Base-by-base conservation (phyloP, 2,113 vertebrate species). In the Mystacornis crossleyi region DNA sequence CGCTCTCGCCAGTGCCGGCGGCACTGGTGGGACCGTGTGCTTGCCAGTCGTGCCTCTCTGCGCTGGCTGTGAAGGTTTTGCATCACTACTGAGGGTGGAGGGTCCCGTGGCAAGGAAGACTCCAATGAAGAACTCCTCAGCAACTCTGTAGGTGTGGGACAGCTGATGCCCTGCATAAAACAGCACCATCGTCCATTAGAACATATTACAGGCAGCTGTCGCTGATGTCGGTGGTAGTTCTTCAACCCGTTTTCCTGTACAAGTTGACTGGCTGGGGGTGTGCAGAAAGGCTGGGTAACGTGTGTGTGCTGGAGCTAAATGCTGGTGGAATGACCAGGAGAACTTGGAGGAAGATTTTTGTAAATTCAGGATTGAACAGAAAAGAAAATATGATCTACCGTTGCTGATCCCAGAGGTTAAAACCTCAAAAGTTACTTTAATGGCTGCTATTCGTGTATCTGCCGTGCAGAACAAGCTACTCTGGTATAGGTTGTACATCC, bases 21-120 rank as follows among this genome's bases (percentile, higher is more conserved):
- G 10, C 65, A 26, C 25, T 5, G 74, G 11, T 10, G 70, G 28
- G 31, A 4, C 53, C 6, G 8, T 0, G 0, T 1, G 21, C 18
- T 26, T 42, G 43, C 61, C 61, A 8, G 13, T 2, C 51, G 12
- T 12, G 38, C 3, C 2, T 31, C 29, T 43, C 60, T 14, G 66
- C 5, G 1, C 74, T 26, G 25, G 2, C 3, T 26, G 3, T 1
- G 38, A 15, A 26, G 61, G 25, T 14, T 54, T 40, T 45, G 36
- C 43, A 6, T 47, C 18, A 0, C 33, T 25, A 0, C 62, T 11
- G 12, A 19, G 79, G 21, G 33, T 0, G 3, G 20, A 21, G 31
- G n/a, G 25, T 61, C 48, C 55, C 3, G 0, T 24, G 69, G 58
- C 0, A 1, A 21, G 58, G 53, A 40, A 64, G 26, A 38, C 33